A percentile compares a stretch with the other conserved stretches of the same genome.
phyloP scores from a whole-genome alignment of 2,888 invertebrate genomes.

The Anarsia innoxiella region DNA sequence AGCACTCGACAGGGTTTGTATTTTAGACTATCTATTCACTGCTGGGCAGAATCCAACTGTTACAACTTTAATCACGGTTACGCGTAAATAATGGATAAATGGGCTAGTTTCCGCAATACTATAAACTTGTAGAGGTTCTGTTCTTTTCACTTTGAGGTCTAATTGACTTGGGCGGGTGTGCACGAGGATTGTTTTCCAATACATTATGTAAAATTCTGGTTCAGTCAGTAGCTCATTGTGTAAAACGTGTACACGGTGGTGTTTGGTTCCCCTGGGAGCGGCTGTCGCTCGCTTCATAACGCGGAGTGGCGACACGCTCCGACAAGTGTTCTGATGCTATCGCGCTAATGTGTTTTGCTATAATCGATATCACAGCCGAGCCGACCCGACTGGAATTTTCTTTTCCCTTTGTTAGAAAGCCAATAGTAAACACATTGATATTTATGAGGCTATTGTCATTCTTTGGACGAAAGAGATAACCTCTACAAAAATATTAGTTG shows the following conservation, averaged over 20 bases:
- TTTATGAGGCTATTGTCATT: slow-evolving; percentile 24
- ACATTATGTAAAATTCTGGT: too few species aligned
- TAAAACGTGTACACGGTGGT: slow-evolving; percentile 16
- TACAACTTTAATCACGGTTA: slow-evolving; percentile 33
- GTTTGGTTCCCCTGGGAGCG: slow-evolving; percentile 30
- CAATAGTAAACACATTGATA: slow-evolving; percentile 22
- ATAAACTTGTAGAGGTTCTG: too few species aligned
- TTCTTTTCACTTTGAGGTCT: too few species aligned
- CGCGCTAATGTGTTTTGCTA: slow-evolving; percentile 49
- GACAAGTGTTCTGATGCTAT: slow-evolving; percentile 58
- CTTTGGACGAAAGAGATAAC: slow-evolving; percentile 7
- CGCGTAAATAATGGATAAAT: slow-evolving; percentile 29
- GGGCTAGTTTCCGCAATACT: slow-evolving; percentile 24
- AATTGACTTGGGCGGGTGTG: too few species aligned
- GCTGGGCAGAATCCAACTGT: slow-evolving; percentile 32
- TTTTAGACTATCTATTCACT: slow-evolving; percentile 61
- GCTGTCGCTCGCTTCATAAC: slow-evolving; percentile 27
- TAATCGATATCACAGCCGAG: slow-evolving; percentile 41
- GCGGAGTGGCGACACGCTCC: slow-evolving; percentile 42
- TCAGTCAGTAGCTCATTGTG: too few species aligned
- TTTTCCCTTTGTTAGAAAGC: slow-evolving; percentile 11
- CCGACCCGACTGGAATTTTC: slow-evolving; percentile 28
- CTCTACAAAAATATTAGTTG: neutral
- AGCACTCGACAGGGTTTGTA: slow-evolving; percentile 41
- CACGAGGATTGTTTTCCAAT: too few species aligned